Percentiles rank a stretch among this genome's conserved stretches.
Evolutionary conservation across 2,113 vertebrate genomes (phyloP).

Genomic region (Grammomys surdaster): DNA sequence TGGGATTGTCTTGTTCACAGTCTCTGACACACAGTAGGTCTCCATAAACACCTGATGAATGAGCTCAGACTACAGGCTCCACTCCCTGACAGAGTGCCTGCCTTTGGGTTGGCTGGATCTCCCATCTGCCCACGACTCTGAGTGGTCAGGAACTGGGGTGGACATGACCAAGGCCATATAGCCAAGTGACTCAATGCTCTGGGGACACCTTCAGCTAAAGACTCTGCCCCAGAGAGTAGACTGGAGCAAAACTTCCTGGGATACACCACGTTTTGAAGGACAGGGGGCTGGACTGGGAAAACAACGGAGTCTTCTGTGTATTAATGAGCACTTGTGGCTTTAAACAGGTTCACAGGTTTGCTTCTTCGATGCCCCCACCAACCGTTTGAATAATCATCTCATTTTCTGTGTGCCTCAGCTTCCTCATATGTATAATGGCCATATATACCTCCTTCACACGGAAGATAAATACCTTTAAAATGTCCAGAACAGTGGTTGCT

Average conservation of each 20-base stretch:
- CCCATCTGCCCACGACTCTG: neutral
- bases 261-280: neutral
- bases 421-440: neutral
- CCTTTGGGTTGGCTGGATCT: neutral
- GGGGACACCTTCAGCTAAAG: neutral
- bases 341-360: neutral
- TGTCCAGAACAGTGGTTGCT: neutral
- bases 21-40: neutral
- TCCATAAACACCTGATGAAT: neutral
- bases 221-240: neutral
- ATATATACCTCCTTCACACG: neutral
- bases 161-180: neutral
- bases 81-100: neutral
- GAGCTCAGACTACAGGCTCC: neutral
- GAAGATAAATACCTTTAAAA: neutral
- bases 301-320: neutral
- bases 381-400: neutral
- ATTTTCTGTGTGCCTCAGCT: neutral
- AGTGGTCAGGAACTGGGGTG: neutral
- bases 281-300: neutral
- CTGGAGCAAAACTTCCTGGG: neutral
- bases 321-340: neutral
- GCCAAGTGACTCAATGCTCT: neutral
- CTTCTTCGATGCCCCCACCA: neutral
- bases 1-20: neutral